These are phyloP conservation scores for Pharmacophagus antenor DNA, from an alignment of 2,888 invertebrate genomes.

Conservation along the genomic window DNA sequence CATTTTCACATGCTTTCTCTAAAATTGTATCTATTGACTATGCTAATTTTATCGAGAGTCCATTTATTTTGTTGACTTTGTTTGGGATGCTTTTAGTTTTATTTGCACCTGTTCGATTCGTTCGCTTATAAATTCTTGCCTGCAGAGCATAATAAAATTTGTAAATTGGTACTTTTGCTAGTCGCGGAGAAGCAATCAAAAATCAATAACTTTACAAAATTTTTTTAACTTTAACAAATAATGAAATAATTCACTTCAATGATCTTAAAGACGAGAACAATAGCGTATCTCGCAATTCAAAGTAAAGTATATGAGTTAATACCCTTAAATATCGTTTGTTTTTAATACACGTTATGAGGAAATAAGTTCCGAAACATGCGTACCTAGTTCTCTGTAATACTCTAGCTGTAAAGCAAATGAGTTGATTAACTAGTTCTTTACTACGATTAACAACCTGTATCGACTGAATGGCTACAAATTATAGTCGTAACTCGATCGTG, in stretches of 20 bases:
- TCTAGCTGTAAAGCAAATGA: constrained; percentile 4
- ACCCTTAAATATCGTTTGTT: not conserved
- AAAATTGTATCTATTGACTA: constrained; percentile 4
- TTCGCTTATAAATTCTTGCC: not conserved
- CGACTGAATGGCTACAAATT: constrained; percentile 28
- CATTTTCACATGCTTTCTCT: constrained; percentile 11
- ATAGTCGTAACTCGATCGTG: constrained; percentile 34
- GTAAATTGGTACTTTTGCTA: too few relatives aligned
- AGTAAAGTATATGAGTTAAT: not conserved
- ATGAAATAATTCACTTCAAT: not conserved
- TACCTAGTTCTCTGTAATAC: not conserved
- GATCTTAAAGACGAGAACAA: not conserved
- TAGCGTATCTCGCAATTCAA: not conserved
- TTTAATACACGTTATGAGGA: not conserved
- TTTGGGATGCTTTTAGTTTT: constrained; percentile 10
- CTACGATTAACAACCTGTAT: constrained; percentile 17
- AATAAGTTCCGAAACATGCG: not conserved
- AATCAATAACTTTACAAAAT: too few relatives aligned
- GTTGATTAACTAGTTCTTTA: constrained; percentile 12
- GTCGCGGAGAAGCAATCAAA: too few relatives aligned
- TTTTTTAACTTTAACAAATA: not conserved
- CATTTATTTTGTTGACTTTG: constrained; percentile 23
- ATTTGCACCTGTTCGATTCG: constrained; percentile 12
- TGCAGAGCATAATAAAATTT: not conserved
- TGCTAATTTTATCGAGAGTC: constrained; percentile 23